Evolutionary conservation across 2,888 invertebrate genomes (phyloP).

Genomic region (Gastracanthus pulcherrimus): DNA sequence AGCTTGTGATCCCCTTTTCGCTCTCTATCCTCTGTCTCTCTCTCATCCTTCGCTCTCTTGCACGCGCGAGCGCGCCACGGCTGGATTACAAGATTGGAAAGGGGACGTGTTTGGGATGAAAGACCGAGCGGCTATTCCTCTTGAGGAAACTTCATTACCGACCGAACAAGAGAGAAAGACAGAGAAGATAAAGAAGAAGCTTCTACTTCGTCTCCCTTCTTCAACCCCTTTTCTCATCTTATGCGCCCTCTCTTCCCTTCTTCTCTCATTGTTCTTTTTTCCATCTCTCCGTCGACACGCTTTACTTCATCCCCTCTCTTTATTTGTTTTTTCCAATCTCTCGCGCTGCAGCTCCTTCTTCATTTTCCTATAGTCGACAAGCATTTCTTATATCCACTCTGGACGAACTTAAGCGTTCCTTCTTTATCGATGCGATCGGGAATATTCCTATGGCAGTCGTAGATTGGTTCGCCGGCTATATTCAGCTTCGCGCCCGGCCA

Average conservation of each 20-base stretch:
- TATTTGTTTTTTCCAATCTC: not conserved
- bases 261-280: not conserved
- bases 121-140: conserved; percentile 48
- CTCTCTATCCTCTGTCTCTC: not conserved
- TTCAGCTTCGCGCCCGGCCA: conserved; percentile 5
- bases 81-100: conserved; percentile 57
- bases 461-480: not conserved
- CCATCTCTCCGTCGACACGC: not conserved
- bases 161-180: not conserved
- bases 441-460: conserved; percentile 18
- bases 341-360: not conserved
- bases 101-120: conserved; percentile 54
- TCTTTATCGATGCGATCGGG: conserved; percentile 15
- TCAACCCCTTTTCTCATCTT: conserved; percentile 14
- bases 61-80: conserved; percentile 24
- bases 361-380: conserved; percentile 11
- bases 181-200: not conserved
- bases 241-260: conserved; percentile 17
- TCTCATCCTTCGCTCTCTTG: not conserved
- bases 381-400: not conserved
- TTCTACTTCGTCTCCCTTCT: not conserved
- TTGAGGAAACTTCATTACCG: conserved; percentile 55
- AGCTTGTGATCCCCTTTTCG: conserved; percentile 1
- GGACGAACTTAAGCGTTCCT: not conserved
- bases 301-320: not conserved